Base-by-base conservation (phyloP, 2,113 vertebrate species). In the Beaufortia kweichowensis region DNA sequence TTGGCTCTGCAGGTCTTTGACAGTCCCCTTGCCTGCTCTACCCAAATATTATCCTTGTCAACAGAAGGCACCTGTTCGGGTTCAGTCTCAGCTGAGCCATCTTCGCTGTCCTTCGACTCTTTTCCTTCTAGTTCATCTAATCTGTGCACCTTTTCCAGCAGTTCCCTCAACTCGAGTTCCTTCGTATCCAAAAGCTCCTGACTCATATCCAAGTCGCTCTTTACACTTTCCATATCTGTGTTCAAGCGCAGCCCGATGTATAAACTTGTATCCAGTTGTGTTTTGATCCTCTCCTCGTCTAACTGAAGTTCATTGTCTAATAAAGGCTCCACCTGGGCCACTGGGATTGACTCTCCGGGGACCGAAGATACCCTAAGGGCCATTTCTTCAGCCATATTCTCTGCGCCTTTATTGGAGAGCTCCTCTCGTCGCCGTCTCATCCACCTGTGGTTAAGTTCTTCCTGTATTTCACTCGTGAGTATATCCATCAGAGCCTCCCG, bases 401-500 rank as follows among this genome's bases (percentile, higher is more conserved):
- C 91, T 0, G 78, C 21, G 76, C 90, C 90, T 60, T 87, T 86
- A 9, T 79, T 82, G 4, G 87, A 86, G 63, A 87, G 87, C 84
- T 93, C 94, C 76, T 94, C 93, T 75, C 90, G 91, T 80, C 94
- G 90, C 81, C 96, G 87, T 79, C 85, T 92, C 95, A 97, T 97
- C 96, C 96, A 98, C 75, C 95, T 85, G 57, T 90, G 91, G 90
- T 98, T 97, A 46, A 98, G 93, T 86, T 98, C 96, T 90, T 96
- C 92, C 81, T 98, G 95, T 83, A 98, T 94, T 89, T 97, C 94
- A 11, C 87, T 85, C 0, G 94, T 93, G 79, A 96, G 89, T 82
- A 87, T 91, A 84, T 98, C 95, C 81, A 96, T 84, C 76, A 96
- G 87, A 81, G 91, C 94, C 89, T 97, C 93, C 53, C 95, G 94